Evolutionary conservation across 1,140 invertebrate genomes (phyloP).

Genomic region (Pristionchus pacificus): DNA sequence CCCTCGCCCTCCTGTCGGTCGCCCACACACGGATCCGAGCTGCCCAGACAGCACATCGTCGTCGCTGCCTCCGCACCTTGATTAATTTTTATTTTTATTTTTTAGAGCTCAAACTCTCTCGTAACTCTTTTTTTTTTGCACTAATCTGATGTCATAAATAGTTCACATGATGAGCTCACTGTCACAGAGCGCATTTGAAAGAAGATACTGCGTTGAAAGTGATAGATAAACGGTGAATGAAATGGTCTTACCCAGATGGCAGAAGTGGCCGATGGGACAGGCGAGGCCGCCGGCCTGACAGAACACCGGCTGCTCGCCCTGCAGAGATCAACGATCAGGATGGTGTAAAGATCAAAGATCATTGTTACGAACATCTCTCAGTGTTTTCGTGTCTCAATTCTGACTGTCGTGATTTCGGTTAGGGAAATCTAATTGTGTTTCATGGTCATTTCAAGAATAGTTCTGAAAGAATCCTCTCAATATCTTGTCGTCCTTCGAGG

Average conservation of each 20-base stretch:
- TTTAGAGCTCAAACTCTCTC: not conserved
- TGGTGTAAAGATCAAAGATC: not conserved
- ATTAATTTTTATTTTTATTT: constrained; percentile 3
- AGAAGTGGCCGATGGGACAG: not conserved
- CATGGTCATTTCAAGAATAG: too few species aligned
- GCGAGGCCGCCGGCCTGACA: not conserved
- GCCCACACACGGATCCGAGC: constrained; percentile 40
- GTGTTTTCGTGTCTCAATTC: too few species aligned
- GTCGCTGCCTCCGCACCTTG: constrained; percentile 33
- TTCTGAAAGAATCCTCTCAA: not conserved
- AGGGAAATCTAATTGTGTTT: too few species aligned
- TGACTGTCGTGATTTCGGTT: too few species aligned
- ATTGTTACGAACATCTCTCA: not conserved
- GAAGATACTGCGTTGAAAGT: not conserved
- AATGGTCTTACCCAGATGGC: not conserved
- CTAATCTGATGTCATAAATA: not conserved
- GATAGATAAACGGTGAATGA: not conserved
- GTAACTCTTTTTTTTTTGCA: not conserved
- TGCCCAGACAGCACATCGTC: constrained; percentile 51
- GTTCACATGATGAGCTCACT: not conserved
- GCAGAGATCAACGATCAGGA: too few species aligned
- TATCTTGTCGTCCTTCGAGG: not conserved
- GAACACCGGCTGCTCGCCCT: not conserved
- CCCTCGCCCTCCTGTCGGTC: constrained; percentile 38
- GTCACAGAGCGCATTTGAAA: not conserved